Percentiles rank a stretch among this genome's conserved stretches.
Evolutionary conservation across 2,113 vertebrate genomes (phyloP).

Genomic region (Hypomesus transpacificus): DNA sequence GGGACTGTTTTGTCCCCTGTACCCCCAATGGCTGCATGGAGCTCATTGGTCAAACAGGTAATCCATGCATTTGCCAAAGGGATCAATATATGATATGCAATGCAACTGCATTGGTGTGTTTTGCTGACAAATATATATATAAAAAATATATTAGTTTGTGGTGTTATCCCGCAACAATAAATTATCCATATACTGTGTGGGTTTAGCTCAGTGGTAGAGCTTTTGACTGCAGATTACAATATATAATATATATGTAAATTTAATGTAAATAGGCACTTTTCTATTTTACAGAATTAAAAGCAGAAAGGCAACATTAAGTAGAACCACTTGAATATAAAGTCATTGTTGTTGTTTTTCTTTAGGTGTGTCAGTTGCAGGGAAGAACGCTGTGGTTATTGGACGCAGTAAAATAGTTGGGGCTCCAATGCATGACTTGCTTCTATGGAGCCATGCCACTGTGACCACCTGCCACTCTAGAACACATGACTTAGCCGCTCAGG

Average conservation of each 20-base stretch:
- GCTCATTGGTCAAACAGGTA: conserved; percentile 90
- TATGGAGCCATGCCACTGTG: conserved; percentile 92
- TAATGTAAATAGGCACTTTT: background rate
- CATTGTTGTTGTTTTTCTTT: conserved; percentile 23
- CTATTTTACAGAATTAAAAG: background rate
- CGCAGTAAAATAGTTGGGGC: conserved; percentile 95
- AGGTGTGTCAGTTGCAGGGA: conserved; percentile 87
- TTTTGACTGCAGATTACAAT: no score
- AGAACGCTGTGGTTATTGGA: conserved; percentile 87
- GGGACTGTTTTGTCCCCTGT: conserved; percentile 89
- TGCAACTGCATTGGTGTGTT: no score
- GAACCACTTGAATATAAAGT: background rate
- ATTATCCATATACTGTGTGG: no score
- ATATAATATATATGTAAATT: no score
- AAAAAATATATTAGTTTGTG: no score
- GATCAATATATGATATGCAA: no score
- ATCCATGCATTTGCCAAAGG: background rate
- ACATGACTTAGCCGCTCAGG: conserved; percentile 75
- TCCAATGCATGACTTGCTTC: conserved; percentile 91
- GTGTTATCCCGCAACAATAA: no score
- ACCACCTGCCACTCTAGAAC: conserved; percentile 96
- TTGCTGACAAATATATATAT: no score
- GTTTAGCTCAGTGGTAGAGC: no score
- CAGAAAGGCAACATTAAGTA: no score
- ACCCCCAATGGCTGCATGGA: conserved; percentile 94